phyloP scores from a whole-genome alignment of 30 jellyfish, hydroid and myxozoan genomes.

The Pelagia noctiluca region DNA sequence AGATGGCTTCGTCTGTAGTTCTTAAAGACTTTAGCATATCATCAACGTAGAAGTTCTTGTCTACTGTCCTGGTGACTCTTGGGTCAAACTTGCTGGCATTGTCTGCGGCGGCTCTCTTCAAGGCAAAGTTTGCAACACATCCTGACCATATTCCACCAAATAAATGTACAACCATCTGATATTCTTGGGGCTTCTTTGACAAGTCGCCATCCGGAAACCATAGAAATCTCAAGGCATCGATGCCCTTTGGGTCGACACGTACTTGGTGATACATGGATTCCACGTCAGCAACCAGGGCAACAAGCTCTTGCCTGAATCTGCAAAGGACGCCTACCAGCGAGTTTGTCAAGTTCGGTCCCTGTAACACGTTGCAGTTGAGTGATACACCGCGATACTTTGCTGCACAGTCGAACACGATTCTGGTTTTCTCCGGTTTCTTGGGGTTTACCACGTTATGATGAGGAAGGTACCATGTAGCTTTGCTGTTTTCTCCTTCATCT shows the following conservation, averaged over 20 bases:
- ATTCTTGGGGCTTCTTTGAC: neutral
- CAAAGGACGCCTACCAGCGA: slow-evolving; percentile 32
- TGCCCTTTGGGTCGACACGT: slow-evolving; percentile 17
- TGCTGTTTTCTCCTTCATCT: neutral
- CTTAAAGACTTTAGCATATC: slow-evolving; percentile 31
- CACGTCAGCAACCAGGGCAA: slow-evolving; percentile 33
- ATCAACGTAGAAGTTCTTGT: slow-evolving; percentile 57
- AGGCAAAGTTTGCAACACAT: slow-evolving; percentile 7
- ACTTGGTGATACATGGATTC: slow-evolving; percentile 57
- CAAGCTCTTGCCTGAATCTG: slow-evolving; percentile 34
- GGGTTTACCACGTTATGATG: slow-evolving; percentile 39
- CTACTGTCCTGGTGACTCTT: slow-evolving; percentile 4
- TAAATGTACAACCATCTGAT: slow-evolving; percentile 39
- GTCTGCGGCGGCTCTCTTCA: slow-evolving; percentile 17
- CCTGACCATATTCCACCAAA: slow-evolving; percentile 45
- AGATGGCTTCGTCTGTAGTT: slow-evolving; percentile 7
- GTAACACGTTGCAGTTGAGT: slow-evolving; percentile 23
- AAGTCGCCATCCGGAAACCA: slow-evolving; percentile 49
- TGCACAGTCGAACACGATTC: slow-evolving; percentile 55
- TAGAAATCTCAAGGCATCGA: slow-evolving; percentile 41
- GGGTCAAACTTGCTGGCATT: slow-evolving; percentile 23
- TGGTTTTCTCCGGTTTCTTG: slow-evolving; percentile 39
- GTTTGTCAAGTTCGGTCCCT: slow-evolving; percentile 57
- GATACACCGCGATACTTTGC: slow-evolving; percentile 40
- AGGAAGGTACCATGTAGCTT: slow-evolving; percentile 41